Conservation (phyloP, 2,113 vertebrate species). For the Ursus arctos region DNA sequence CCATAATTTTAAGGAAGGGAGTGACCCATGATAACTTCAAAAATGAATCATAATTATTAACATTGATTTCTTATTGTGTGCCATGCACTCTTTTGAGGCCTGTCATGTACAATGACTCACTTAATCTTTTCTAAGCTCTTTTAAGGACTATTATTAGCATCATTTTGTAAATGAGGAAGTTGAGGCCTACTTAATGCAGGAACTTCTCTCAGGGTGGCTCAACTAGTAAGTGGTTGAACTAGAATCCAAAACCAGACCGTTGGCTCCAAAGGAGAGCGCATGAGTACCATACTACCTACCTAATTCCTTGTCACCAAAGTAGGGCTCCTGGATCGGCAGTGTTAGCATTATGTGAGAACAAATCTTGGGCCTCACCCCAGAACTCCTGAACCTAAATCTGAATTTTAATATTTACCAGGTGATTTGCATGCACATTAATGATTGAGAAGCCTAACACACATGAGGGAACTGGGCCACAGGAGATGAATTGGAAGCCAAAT, state of each 20-base stretch:
- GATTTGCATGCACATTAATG: neutral
- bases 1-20: neutral
- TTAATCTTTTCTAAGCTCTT: neutral
- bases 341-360: neutral
- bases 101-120: neutral
- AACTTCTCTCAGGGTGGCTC: neutral
- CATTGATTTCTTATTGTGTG: neutral
- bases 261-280: neutral
- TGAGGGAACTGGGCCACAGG: neutral
- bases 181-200: neutral
- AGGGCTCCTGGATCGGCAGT: neutral
- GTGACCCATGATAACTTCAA: neutral
- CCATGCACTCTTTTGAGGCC: neutral
- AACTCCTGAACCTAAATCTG: neutral
- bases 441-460: neutral
- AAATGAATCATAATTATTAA: neutral
- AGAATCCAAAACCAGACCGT: neutral
- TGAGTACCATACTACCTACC: neutral
- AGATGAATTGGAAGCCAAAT: neutral
- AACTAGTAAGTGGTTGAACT: neutral
- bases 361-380: neutral
- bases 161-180: constrained; percentile 1
- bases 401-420: neutral
- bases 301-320: neutral
- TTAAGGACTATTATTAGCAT: neutral